These are phyloP conservation scores for Trinorchestia longiramus DNA, from an alignment of 1,140 invertebrate species.

Conservation along the genomic window DNA sequence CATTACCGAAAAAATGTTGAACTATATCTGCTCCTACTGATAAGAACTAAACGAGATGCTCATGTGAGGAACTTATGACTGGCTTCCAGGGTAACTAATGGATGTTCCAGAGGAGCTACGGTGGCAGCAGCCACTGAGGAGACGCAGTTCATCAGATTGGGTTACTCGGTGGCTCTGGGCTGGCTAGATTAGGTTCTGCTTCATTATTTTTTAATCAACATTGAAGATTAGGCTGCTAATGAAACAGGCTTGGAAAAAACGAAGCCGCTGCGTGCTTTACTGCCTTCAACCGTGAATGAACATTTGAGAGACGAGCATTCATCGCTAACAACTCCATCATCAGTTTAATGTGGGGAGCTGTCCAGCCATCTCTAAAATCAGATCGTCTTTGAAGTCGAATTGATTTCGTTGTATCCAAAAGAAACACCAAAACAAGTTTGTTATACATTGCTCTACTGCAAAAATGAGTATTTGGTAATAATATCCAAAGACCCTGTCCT, in stretches of 20 bases:
- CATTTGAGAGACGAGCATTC: not conserved
- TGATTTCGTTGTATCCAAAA: not conserved
- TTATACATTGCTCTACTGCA: not conserved
- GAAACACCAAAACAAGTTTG: not conserved
- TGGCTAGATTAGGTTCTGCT: conserved; percentile 37
- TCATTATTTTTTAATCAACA: conserved; percentile 51
- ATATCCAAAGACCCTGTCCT: not conserved
- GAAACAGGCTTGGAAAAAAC: conserved; percentile 8
- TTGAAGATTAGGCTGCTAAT: conserved; percentile 12
- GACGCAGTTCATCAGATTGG: not conserved
- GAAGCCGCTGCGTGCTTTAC: not conserved
- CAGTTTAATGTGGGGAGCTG: not conserved
- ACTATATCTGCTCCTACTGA: not conserved
- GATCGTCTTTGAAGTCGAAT: not conserved
- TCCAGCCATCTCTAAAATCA: not conserved
- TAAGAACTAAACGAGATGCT: not conserved
- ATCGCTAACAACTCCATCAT: not conserved
- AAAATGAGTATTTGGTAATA: not conserved
- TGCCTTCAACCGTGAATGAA: not conserved
- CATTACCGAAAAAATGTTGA: not conserved
- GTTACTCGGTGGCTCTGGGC: not conserved
- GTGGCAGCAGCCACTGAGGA: not conserved
- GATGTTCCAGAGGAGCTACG: not conserved
- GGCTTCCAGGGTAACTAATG: not conserved
- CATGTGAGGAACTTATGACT: not conserved